Percentiles rank a stretch among this genome's conserved stretches.
phyloP scores from a whole-genome alignment of 2,888 invertebrate species.

The Polydrusus tereticollis region DNA sequence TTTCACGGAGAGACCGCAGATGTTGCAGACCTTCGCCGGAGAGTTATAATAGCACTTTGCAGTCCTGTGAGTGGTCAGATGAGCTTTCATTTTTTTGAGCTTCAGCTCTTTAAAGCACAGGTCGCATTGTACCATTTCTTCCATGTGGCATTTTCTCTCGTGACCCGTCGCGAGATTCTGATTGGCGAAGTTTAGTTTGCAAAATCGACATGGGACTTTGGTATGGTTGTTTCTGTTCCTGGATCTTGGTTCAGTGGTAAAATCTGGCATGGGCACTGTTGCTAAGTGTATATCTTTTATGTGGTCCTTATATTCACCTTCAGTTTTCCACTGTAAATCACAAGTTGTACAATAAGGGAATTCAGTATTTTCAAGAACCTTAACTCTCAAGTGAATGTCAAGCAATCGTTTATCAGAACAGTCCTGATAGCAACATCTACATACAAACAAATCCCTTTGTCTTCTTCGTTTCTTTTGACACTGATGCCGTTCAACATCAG shows the following conservation, averaged over 20 bases:
- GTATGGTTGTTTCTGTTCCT: neutral
- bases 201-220: slow-evolving; percentile 54
- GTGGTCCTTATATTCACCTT: slow-evolving; percentile 9
- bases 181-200: slow-evolving; percentile 59
- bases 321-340: neutral
- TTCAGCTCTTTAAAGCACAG: slow-evolving; percentile 24
- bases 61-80: slow-evolving; percentile 35
- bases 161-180: slow-evolving; percentile 50
- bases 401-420: neutral
- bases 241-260: neutral
- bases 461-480: neutral
- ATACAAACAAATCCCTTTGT: neutral
- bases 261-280: neutral
- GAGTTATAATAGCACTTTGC: slow-evolving; percentile 34
- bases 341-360: neutral
- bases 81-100: slow-evolving; percentile 36
- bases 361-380: neutral
- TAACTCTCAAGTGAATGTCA: neutral
- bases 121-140: slow-evolving; percentile 29
- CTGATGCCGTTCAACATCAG: neutral
- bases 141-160: slow-evolving; percentile 49
- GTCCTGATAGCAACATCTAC: slow-evolving; percentile 17
- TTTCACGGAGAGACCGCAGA: slow-evolving; percentile 42
- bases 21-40: slow-evolving; percentile 34
- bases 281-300: slow-evolving; percentile 8